Conservation (phyloP, 2,113 vertebrate genomes). For the Microcebus murinus region DNA sequence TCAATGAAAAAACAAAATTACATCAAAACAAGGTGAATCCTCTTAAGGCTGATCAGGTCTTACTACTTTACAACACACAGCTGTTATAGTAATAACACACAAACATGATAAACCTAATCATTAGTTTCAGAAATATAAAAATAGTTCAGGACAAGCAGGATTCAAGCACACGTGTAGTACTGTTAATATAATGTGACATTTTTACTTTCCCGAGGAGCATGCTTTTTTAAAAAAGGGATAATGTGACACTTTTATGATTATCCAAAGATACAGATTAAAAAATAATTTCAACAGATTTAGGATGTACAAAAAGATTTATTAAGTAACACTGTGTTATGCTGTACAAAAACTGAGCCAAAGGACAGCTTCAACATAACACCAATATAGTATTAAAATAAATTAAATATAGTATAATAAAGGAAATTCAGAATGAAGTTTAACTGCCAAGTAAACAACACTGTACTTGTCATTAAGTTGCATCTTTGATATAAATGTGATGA, state of each 20-base stretch:
- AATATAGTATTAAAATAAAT: not conserved
- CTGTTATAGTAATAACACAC: not conserved
- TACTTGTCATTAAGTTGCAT: not conserved
- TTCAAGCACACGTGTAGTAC: not conserved
- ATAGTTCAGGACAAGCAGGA: not conserved
- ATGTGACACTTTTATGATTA: slow-evolving; percentile 5
- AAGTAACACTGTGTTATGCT: not conserved
- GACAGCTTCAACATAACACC: not conserved
- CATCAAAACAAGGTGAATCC: not conserved
- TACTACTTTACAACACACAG: not conserved
- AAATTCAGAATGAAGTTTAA: slow-evolving; percentile 55
- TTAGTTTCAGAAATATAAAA: slow-evolving; percentile 15
- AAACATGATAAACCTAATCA: not conserved
- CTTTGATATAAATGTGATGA: slow-evolving; percentile 17
- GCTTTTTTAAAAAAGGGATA: not conserved
- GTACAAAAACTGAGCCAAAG: not conserved
- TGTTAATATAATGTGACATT: not conserved
- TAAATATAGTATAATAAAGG: not conserved
- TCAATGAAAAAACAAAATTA: not conserved
- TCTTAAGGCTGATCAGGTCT: not conserved
- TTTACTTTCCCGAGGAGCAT: too few relatives aligned
- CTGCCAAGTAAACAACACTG: not conserved
- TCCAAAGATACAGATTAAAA: not conserved
- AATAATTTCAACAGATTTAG: not conserved
- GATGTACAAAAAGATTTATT: not conserved